phyloP scores from a whole-genome alignment of 1,140 invertebrate species.

The Aphelenchoides avenae region DNA sequence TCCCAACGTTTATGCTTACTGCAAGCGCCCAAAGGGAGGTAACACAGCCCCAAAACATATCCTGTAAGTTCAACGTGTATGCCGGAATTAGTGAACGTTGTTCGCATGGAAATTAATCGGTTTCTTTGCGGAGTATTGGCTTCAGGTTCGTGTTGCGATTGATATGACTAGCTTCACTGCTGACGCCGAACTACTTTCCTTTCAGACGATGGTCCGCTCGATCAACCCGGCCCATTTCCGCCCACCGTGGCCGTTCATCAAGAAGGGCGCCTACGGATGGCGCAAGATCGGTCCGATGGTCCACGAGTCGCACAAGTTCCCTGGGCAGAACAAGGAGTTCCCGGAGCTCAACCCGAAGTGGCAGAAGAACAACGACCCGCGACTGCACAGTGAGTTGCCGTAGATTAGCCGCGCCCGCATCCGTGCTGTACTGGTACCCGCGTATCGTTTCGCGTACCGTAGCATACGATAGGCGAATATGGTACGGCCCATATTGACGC shows the following conservation, averaged over 20 bases:
- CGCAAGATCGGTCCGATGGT: slow-evolving; percentile 49
- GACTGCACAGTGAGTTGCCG: slow-evolving; percentile 24
- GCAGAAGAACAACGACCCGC: slow-evolving; percentile 33
- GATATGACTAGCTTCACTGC: too few species aligned
- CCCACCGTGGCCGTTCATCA: slow-evolving; percentile 53
- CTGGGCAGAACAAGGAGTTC: slow-evolving; percentile 53
- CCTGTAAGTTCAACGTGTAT: too few species aligned
- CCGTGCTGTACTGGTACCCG: not conserved
- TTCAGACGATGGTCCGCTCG: slow-evolving; percentile 42
- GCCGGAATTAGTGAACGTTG: too few species aligned
- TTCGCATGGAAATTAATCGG: too few species aligned
- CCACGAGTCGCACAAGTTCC: slow-evolving; percentile 43
- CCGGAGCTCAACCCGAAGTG: slow-evolving; percentile 52
- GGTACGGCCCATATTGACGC: not conserved
- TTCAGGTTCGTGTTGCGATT: too few species aligned
- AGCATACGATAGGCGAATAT: not conserved
- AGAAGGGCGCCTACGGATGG: slow-evolving; percentile 44
- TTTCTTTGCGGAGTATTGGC: too few species aligned
- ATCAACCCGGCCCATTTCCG: slow-evolving; percentile 35
- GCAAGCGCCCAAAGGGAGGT: too few species aligned
- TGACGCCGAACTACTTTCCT: too few species aligned
- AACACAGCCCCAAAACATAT: too few species aligned
- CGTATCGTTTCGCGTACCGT: not conserved
- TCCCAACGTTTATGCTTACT: too few species aligned
- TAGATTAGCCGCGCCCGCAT: not conserved